phyloP scores from a whole-genome alignment of 2,797 vertebrate genomes.

The Pygocentrus nattereri region DNA sequence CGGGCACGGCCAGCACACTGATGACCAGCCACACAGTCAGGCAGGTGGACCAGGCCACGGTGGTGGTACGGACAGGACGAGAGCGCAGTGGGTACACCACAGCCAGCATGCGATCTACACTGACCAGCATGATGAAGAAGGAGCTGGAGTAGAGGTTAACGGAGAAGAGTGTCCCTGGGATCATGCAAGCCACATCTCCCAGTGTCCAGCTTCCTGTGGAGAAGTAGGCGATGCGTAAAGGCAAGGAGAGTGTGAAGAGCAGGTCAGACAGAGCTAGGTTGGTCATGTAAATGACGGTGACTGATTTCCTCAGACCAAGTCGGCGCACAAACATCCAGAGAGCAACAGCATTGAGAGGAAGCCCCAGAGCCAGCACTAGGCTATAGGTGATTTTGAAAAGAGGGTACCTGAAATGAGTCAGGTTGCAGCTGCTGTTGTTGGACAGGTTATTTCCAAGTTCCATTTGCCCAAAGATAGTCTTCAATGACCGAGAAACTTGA shows the following conservation, averaged over 20 bases:
- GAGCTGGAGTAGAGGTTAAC: constrained; percentile 64
- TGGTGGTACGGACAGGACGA: constrained; percentile 29
- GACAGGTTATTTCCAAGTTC: neutral
- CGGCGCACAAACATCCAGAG: constrained; percentile 51
- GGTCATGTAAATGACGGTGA: constrained; percentile 55
- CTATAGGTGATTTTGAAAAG: constrained; percentile 57
- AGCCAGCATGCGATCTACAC: constrained; percentile 62
- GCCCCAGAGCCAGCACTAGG: constrained; percentile 47
- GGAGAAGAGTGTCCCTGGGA: constrained; percentile 45
- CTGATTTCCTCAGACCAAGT: constrained; percentile 44
- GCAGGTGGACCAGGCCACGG: constrained; percentile 28
- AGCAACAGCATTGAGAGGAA: constrained; percentile 55
- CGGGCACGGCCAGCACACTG: constrained; percentile 37
- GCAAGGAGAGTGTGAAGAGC: constrained; percentile 52
- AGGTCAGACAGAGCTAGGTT: constrained; percentile 61
- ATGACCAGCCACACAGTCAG: constrained; percentile 50
- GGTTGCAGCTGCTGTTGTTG: constrained; percentile 6
- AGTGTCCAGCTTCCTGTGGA: constrained; percentile 34
- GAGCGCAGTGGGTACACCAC: constrained; percentile 62
- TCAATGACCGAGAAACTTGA: no score
- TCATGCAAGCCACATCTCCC: constrained; percentile 45
- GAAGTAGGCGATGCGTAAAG: constrained; percentile 57
- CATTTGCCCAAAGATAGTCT: constrained; percentile 15
- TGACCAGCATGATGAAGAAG: constrained; percentile 61
- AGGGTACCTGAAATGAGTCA: constrained; percentile 45